Evolutionary conservation across 2,888 invertebrate species (phyloP).

Genomic region (Mimas tiliae): DNA sequence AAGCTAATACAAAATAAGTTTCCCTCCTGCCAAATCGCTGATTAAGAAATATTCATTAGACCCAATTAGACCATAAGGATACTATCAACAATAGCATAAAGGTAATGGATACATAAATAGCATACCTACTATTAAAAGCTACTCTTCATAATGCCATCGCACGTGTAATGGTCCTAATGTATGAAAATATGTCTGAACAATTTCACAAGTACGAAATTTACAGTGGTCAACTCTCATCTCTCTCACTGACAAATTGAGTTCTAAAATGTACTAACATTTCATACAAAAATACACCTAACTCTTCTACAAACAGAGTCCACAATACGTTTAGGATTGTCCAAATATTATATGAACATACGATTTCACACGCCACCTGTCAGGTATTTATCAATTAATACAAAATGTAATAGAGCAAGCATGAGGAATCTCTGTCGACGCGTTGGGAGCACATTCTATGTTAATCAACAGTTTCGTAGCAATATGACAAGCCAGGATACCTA

Average conservation of each 20-base stretch:
- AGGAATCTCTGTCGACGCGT: slow-evolving; percentile 62
- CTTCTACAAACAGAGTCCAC: neutral
- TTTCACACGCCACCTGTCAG: slow-evolving; percentile 78
- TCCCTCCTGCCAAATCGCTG: no score
- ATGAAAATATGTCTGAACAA: slow-evolving; percentile 17
- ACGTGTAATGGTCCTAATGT: neutral
- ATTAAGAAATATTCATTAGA: no score
- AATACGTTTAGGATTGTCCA: slow-evolving; percentile 27
- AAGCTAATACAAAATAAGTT: no score
- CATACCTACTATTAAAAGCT: no score
- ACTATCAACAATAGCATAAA: no score
- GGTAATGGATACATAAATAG: no score
- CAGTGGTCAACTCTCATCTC: slow-evolving; percentile 10
- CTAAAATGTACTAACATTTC: neutral
- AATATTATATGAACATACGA: slow-evolving; percentile 74
- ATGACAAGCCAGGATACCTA: slow-evolving; percentile 25
- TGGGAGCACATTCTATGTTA: slow-evolving; percentile 62
- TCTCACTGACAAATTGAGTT: neutral
- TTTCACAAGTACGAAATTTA: slow-evolving; percentile 8
- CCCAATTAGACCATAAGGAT: no score
- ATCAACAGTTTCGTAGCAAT: slow-evolving; percentile 40
- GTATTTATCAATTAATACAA: slow-evolving; percentile 80
- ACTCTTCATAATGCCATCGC: no score
- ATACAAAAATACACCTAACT: neutral
- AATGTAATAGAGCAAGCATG: slow-evolving; percentile 76